phyloP scores from a whole-genome alignment of 2,797 vertebrate genomes.

The Synaphobranchus kaupii region DNA sequence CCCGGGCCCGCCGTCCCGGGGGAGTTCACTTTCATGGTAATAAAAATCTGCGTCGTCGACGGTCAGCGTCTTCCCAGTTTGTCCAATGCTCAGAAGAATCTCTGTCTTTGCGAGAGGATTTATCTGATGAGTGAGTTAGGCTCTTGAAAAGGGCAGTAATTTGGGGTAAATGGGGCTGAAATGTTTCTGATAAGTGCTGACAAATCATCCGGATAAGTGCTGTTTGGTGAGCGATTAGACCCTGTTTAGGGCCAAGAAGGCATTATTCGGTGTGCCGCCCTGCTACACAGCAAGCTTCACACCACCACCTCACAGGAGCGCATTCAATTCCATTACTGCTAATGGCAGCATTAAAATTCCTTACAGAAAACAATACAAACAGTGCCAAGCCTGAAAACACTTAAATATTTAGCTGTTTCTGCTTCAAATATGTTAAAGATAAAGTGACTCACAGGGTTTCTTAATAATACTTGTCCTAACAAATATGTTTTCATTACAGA shows the following conservation, averaged over 20 bases:
- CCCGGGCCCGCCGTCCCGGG: constrained; percentile 31
- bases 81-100: constrained; percentile 26
- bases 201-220: constrained; percentile 21
- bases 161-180: constrained; percentile 46
- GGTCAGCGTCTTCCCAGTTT: constrained; percentile 20
- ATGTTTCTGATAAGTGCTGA: constrained; percentile 38
- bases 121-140: constrained; percentile 38
- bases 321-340: not conserved
- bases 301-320: not conserved
- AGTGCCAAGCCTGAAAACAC: not conserved
- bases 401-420: not conserved
- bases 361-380: too few species aligned
- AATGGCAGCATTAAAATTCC: not conserved
- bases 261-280: not conserved
- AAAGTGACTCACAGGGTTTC: not conserved
- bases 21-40: constrained; percentile 20
- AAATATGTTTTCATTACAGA: not conserved
- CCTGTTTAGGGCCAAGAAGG: not conserved
- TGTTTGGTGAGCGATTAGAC: constrained; percentile 25
- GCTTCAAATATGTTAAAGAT: not conserved
- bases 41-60: constrained; percentile 12
- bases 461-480: not conserved
- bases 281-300: not conserved
- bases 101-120: constrained; percentile 20
- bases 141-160: constrained; percentile 32